Conservation (phyloP, 2,888 invertebrate species). For the Cephalotes varians region DNA sequence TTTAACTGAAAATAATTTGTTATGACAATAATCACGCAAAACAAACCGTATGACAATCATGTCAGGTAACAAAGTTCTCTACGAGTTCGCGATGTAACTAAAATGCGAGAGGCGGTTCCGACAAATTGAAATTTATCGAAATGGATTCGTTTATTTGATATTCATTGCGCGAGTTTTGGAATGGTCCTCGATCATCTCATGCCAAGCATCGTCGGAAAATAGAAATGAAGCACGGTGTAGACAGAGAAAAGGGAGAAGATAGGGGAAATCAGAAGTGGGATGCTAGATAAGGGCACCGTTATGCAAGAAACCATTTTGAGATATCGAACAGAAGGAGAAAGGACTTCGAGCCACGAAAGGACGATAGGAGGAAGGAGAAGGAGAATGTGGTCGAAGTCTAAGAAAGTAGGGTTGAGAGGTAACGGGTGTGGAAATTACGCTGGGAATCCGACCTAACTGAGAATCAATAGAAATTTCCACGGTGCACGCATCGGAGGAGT, state of each 20-base stretch:
- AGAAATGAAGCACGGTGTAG: background rate
- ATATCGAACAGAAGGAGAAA: constrained; percentile 59
- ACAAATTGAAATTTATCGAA: constrained; percentile 45
- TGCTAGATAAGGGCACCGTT: constrained; percentile 62
- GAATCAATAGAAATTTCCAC: constrained; percentile 76
- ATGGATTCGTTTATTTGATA: constrained; percentile 40
- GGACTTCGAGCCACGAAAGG: background rate
- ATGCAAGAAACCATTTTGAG: constrained; percentile 60
- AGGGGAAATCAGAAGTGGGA: constrained; percentile 32
- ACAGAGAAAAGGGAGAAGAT: constrained; percentile 11
- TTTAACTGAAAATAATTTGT: background rate
- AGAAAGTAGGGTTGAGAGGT: constrained; percentile 29
- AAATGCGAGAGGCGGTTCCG: constrained; percentile 21
- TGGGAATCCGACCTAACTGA: constrained; percentile 68
- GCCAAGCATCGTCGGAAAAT: constrained; percentile 5
- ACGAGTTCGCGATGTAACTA: background rate
- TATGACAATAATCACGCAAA: background rate
- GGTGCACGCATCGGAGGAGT: constrained; percentile 54
- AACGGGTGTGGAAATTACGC: constrained; percentile 53
- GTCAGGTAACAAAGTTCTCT: background rate
- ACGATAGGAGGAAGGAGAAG: constrained; percentile 3
- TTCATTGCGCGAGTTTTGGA: constrained; percentile 47
- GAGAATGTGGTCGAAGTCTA: constrained; percentile 3
- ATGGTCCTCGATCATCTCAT: constrained; percentile 29
- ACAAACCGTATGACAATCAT: background rate